phyloP scores from a whole-genome alignment of 2,797 vertebrate species.

The Simalia tracyae region DNA sequence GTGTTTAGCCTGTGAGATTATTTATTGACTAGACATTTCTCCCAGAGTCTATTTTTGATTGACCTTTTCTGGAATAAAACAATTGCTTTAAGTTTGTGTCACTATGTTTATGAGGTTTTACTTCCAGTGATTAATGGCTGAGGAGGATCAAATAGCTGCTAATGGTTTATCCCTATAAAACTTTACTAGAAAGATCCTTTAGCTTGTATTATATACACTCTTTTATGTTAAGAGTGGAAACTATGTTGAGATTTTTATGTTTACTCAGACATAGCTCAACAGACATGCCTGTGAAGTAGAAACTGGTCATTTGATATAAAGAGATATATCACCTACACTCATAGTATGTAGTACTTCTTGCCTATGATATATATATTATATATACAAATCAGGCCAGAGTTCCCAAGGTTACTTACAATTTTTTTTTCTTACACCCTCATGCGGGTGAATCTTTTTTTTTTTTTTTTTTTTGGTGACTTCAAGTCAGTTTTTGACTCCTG shows the following conservation, averaged over 20 bases:
- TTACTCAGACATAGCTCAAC: background rate
- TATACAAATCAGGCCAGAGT: background rate
- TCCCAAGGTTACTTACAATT: too few species aligned
- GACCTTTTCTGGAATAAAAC: slow-evolving; percentile 60
- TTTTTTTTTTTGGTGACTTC: background rate
- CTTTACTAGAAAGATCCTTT: slow-evolving; percentile 38
- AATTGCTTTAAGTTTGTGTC: slow-evolving; percentile 49
- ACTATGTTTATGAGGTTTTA: slow-evolving; percentile 49
- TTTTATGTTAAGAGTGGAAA: background rate
- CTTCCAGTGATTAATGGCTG: slow-evolving; percentile 46
- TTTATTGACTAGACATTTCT: slow-evolving; percentile 63
- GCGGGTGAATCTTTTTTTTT: background rate
- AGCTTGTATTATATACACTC: background rate
- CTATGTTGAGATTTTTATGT: background rate
- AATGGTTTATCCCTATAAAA: slow-evolving; percentile 32
- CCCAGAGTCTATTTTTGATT: slow-evolving; percentile 58
- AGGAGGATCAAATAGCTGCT: slow-evolving; percentile 31
- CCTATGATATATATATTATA: background rate
- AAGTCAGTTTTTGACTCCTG: background rate
- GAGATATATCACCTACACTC: background rate
- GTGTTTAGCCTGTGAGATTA: slow-evolving; percentile 60
- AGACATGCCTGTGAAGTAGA: background rate
- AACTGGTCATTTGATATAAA: background rate
- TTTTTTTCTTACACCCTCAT: background rate
- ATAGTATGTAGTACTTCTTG: too few species aligned